Evolutionary conservation across 2,113 vertebrate species (phyloP).

Genomic region (Hydrochoerus hydrochaeris): DNA sequence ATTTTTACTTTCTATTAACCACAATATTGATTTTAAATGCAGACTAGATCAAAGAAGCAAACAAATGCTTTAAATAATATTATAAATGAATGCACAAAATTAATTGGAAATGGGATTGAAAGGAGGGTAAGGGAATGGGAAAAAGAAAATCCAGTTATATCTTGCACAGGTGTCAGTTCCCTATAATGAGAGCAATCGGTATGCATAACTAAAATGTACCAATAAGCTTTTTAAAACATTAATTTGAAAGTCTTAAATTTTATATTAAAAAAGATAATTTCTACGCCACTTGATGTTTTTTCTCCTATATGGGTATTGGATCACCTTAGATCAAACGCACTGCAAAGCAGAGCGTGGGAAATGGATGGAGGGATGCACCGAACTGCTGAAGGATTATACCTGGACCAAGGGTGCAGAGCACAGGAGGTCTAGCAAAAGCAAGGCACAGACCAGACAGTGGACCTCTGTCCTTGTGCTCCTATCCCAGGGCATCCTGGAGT

Average conservation of each 20-base stretch:
- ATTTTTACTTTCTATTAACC: not conserved
- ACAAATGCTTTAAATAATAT: not conserved
- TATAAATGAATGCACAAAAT: conserved; percentile 12
- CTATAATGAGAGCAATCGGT: not conserved
- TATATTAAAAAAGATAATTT: not conserved
- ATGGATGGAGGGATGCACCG: not conserved
- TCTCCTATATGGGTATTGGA: not conserved
- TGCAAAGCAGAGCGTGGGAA: not conserved
- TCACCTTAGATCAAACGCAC: not conserved
- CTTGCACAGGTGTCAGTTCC: not conserved
- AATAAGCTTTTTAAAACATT: not conserved
- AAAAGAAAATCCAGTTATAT: not conserved
- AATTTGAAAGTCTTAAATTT: not conserved
- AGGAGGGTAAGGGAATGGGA: not conserved
- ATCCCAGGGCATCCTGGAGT: not conserved
- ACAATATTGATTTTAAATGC: not conserved
- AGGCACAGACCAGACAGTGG: fast-evolving
- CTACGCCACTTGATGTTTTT: not conserved
- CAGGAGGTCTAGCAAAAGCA: not conserved
- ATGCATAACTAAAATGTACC: not conserved
- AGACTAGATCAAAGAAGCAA: not conserved
- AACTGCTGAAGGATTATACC: not conserved
- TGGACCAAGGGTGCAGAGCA: not conserved
- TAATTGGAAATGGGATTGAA: not conserved
- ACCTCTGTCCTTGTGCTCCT: not conserved